Evolutionary conservation across 2,888 invertebrate species (phyloP), one percentile per base, ranked within the genome.

Genomic region (Rhogogaster chlorosoma): DNA sequence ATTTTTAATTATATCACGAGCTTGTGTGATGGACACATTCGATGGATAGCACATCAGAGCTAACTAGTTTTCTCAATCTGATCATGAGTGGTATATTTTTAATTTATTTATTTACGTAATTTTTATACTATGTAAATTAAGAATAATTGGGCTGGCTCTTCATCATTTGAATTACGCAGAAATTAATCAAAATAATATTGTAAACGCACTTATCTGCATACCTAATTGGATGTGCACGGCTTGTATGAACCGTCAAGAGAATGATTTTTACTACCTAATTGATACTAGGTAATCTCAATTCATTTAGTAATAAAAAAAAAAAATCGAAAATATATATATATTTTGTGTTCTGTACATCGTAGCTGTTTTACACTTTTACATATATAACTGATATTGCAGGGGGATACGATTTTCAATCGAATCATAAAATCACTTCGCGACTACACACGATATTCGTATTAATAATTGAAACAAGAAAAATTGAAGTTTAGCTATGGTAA

Each of bases 1-100:
- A 67, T 49, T 53, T 77, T 26, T 77, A 9, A 53, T 42, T 22
- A 73, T 78, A 61, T 38, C 12, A 57, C 61, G 5, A 80, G 26
- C 38, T 80, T 80, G 77, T 53, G 77, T 18, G 57, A 64, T 61
- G 15, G 9, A 67, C 29, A 53, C 49, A 29, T 78, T 64, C 45
- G 42, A 75, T 57, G 57, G 38, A 67, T 84, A 64, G 77, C 38
- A 49, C 9, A 32, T 45, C 67, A 38, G 36, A 57, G 84, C 12
- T 75, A 18, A 38, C 12, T 73, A 32, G 18, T 64, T 38, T 38
- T 75, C 45, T 75, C 45, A 15, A 64, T 78, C 67, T 77, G 53
- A 84, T 84, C 64, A 64, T n/a, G 70, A 71, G 61, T 84, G 64
- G 78, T 84, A 22, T 53, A 71, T 29, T 53, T 70, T 75, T 73